Evolutionary conservation across 2,888 invertebrate genomes (phyloP).

Genomic region (Hirtodrosophila alboralis): DNA sequence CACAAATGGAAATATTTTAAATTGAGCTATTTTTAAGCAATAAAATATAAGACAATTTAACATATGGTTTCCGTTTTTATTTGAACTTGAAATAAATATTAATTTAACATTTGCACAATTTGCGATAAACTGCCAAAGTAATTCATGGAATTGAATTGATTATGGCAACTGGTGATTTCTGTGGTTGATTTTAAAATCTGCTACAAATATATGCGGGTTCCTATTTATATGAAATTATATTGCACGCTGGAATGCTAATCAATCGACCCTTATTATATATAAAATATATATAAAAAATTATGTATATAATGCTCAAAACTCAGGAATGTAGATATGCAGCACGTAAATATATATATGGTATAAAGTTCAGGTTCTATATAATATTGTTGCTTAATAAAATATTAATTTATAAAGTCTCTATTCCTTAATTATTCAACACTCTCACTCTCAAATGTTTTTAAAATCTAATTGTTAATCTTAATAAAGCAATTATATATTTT

Average conservation of each 20-base stretch:
- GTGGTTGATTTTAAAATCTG: background rate
- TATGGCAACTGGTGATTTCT: conserved; percentile 4
- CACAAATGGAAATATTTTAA: background rate
- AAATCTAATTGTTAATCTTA: no score
- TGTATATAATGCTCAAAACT: background rate
- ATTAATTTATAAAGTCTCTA: no score
- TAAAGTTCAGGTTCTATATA: no score
- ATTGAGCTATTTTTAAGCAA: background rate
- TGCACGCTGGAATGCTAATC: background rate
- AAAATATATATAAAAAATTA: no score
- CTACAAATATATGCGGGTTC: conserved; percentile 28
- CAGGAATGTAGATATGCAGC: background rate
- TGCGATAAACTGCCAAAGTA: conserved; percentile 13
- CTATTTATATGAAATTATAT: conserved; percentile 12
- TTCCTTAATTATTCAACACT: no score
- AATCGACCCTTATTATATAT: conserved; percentile 14
- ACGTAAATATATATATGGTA: no score
- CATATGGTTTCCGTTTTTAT: background rate
- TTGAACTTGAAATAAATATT: background rate
- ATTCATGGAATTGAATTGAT: conserved; percentile 22
- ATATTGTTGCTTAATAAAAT: no score
- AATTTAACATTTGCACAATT: background rate
- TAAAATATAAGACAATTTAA: conserved; percentile 2
- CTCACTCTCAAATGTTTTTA: no score
- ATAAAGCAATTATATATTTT: background rate